Conservation (phyloP, 2,113 vertebrate genomes). For the Alaudala cheleensis region DNA sequence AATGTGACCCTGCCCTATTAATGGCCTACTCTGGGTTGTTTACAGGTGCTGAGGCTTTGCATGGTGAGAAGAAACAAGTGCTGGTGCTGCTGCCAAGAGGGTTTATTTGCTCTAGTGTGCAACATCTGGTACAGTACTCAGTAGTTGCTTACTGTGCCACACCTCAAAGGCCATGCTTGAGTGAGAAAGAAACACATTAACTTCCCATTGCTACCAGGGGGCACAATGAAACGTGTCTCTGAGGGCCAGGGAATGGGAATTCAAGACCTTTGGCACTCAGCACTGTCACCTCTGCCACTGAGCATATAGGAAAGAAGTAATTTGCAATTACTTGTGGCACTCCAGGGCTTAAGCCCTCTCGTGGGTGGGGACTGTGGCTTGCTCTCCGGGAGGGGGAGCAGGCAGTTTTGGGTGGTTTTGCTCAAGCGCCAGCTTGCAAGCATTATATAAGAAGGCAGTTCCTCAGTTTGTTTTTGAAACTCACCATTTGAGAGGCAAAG, state of each 20-base stretch:
- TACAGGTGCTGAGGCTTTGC: not conserved
- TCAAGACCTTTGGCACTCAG: not conserved
- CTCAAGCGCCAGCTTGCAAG: not conserved
- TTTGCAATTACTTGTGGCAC: not conserved
- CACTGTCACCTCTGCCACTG: not conserved
- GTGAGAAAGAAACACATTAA: not conserved
- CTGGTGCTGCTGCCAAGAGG: not conserved
- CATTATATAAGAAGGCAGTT: not conserved
- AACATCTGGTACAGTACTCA: not conserved
- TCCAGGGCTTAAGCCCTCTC: not conserved
- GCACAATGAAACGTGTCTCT: not conserved
- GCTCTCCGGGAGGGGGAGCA: not conserved
- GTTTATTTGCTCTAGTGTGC: not conserved
- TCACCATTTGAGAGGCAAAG: constrained; percentile 80
- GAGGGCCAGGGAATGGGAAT: not conserved
- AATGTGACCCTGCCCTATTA: not conserved
- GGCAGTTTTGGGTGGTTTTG: not conserved
- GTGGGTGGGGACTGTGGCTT: not conserved
- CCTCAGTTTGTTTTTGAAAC: constrained; percentile 75
- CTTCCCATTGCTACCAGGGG: not conserved
- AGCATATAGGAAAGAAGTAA: not conserved
- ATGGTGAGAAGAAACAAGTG: not conserved
- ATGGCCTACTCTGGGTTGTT: not conserved
- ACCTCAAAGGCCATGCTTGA: not conserved
- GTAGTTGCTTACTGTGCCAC: not conserved